Conservation (phyloP, 2,797 vertebrate genomes). For the Mycteria americana region DNA sequence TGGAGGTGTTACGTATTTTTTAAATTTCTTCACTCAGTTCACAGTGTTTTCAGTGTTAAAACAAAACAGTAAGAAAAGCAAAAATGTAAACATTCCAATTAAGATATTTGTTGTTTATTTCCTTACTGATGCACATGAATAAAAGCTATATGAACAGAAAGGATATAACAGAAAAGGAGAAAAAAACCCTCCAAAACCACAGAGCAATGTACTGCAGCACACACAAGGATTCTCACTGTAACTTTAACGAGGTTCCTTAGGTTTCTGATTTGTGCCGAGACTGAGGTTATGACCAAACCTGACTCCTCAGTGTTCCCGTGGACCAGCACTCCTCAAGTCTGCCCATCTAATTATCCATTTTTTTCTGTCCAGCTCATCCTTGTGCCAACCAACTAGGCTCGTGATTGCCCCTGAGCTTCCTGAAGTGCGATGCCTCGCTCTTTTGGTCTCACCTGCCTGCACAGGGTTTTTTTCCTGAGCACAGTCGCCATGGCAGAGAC, state of each 20-base stretch:
- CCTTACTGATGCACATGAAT: neutral
- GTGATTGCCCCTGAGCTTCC: neutral
- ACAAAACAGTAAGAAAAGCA: neutral
- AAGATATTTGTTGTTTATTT: neutral
- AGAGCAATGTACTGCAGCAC: neutral
- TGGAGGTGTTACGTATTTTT: neutral
- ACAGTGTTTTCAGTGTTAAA: neutral
- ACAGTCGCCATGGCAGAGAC: fast-evolving
- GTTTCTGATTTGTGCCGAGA: neutral
- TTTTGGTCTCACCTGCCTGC: neutral
- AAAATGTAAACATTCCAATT: neutral
- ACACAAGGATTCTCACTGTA: neutral
- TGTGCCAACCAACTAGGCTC: neutral
- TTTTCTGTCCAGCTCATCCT: neutral
- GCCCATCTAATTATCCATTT: neutral
- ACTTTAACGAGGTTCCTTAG: neutral
- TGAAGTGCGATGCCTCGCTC: neutral
- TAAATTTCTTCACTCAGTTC: neutral
- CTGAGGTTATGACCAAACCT: neutral
- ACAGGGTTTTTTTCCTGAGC: neutral
- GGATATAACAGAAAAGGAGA: neutral
- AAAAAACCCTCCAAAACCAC: neutral
- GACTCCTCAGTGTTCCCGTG: neutral
- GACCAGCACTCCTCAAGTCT: neutral
- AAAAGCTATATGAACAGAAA: neutral